phyloP scores from a whole-genome alignment of 2,888 invertebrate species.

The Chouioia cunea region DNA sequence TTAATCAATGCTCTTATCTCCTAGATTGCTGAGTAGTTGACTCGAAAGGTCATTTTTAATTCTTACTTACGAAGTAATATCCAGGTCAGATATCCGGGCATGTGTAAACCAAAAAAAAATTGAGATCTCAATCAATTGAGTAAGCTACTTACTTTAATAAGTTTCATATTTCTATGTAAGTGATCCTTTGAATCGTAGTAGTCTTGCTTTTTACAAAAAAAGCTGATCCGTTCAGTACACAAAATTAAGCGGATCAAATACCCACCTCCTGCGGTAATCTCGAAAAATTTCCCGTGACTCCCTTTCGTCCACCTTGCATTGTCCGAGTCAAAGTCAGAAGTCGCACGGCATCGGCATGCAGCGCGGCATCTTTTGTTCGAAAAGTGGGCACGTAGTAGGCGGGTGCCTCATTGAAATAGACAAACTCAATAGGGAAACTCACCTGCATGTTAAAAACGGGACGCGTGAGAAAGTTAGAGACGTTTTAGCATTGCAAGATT shows the following conservation, averaged over 20 bases:
- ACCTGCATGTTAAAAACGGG: constrained; percentile 9
- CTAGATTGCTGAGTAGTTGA: too few relatives aligned
- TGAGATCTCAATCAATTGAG: too few relatives aligned
- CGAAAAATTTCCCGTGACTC: constrained; percentile 31
- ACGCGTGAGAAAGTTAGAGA: constrained; percentile 32
- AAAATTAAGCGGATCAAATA: constrained; percentile 7
- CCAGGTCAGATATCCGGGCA: too few relatives aligned
- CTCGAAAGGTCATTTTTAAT: too few relatives aligned
- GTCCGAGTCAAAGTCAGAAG: not conserved
- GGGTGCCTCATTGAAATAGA: constrained; percentile 51
- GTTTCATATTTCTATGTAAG: too few relatives aligned
- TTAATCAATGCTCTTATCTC: too few relatives aligned
- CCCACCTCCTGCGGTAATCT: constrained; percentile 1
- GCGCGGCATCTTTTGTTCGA: constrained; percentile 43
- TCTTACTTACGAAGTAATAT: too few relatives aligned
- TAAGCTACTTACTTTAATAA: too few relatives aligned
- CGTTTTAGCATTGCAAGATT: constrained; percentile 19
- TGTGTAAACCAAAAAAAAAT: too few relatives aligned
- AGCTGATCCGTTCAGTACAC: not conserved
- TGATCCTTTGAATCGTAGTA: too few relatives aligned
- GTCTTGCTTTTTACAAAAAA: too few relatives aligned
- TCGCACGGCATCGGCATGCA: constrained; percentile 22
- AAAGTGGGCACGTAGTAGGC: constrained; percentile 57
- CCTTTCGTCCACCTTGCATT: constrained; percentile 25
- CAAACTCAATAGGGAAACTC: constrained; percentile 47